These are phyloP conservation scores for Acrocephalus arundinaceus DNA, from an alignment of 2,113 vertebrate genomes.

Conservation along the genomic window DNA sequence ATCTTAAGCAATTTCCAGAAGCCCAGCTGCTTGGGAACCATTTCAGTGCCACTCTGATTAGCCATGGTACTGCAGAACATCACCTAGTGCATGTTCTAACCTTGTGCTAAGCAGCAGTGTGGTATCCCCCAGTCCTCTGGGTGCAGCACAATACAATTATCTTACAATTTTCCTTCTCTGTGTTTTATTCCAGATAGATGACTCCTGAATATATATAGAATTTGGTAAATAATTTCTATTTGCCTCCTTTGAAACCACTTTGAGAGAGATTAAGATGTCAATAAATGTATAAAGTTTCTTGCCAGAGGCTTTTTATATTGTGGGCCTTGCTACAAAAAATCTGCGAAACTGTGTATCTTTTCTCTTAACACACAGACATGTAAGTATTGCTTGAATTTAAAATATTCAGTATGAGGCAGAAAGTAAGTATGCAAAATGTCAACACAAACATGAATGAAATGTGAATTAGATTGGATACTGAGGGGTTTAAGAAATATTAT, in stretches of 20 bases:
- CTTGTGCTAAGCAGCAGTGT: neutral
- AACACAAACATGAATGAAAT: neutral
- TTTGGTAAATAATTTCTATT: neutral
- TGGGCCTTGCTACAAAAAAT: neutral
- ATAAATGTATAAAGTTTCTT: neutral
- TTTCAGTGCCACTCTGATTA: neutral
- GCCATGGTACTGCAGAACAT: neutral
- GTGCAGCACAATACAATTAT: neutral
- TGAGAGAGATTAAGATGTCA: neutral
- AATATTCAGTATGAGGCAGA: neutral
- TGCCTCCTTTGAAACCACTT: neutral
- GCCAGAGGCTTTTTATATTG: neutral
- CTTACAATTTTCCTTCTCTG: neutral
- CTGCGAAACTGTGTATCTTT: neutral
- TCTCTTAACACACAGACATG: neutral
- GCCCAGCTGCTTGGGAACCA: neutral
- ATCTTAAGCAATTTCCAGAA: neutral
- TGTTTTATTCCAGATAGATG: neutral
- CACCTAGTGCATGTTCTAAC: accelerated
- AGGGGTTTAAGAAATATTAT: neutral
- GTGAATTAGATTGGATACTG: neutral
- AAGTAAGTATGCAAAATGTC: neutral
- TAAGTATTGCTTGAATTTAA: neutral
- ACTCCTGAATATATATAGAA: neutral
- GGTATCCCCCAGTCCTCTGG: neutral